Percentiles rank a stretch among this genome's conserved stretches.
These are phyloP conservation scores for Euplagia quadripunctaria DNA, from an alignment of 2,888 invertebrate species.

Conservation along the genomic window DNA sequence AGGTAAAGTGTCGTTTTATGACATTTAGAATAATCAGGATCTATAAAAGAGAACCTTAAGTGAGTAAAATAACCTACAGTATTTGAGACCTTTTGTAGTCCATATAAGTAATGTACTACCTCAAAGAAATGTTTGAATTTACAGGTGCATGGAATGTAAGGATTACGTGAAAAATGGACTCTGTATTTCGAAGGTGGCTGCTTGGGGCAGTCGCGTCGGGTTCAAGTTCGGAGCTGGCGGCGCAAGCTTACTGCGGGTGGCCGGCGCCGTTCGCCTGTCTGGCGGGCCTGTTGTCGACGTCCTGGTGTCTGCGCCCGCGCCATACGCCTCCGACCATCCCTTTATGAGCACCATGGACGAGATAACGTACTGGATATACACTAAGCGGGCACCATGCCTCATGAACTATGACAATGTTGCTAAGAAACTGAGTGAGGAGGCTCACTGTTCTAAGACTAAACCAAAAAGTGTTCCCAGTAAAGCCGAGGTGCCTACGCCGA, in stretches of 20 bases:
- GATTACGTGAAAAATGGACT: conserved; percentile 53
- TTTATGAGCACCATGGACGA: conserved; percentile 84
- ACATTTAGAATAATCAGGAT: conserved; percentile 18
- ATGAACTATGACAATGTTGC: conserved; percentile 74
- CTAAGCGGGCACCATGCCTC: conserved; percentile 82
- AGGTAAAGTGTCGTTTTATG: conserved; percentile 15
- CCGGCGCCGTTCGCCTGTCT: conserved; percentile 60
- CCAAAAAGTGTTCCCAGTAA: conserved; percentile 62
- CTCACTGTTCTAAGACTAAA: conserved; percentile 66
- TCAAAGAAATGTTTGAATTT: conserved; percentile 46
- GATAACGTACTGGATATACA: conserved; percentile 82
- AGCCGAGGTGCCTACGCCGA: conserved; percentile 60
- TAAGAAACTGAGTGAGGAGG: conserved; percentile 66
- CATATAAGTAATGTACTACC: conserved; percentile 26
- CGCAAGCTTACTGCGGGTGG: conserved; percentile 61
- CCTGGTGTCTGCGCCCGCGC: conserved; percentile 40
- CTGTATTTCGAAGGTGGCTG: conserved; percentile 29
- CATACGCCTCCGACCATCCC: conserved; percentile 58
- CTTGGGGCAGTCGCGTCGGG: conserved; percentile 46
- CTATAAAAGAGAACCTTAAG: conserved; percentile 22
- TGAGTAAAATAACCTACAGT: conserved; percentile 17
- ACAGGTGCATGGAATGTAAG: conserved; percentile 79
- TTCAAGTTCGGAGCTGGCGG: conserved; percentile 57
- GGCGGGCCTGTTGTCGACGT: conserved; percentile 54
- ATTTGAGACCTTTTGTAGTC: conserved; percentile 4